phyloP scores from a whole-genome alignment of 1,140 invertebrate species.

The Ips nitidus region DNA sequence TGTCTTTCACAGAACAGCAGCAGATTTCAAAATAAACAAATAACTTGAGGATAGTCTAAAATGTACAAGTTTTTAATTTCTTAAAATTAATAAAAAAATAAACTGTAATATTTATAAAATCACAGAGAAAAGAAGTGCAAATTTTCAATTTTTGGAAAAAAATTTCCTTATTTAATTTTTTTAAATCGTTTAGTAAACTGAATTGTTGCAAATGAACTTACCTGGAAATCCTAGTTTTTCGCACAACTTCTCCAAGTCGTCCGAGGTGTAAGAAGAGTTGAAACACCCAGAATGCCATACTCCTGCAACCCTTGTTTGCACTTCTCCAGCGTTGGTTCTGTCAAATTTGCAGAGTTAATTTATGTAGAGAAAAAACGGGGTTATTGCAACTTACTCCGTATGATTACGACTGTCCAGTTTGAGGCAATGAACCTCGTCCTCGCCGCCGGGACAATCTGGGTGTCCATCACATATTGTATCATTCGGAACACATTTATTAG shows the following conservation, averaged over 20 bases:
- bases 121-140: neutral
- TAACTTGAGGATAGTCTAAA: neutral
- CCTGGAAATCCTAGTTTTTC: constrained; percentile 49
- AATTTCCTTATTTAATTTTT: neutral
- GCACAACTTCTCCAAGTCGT: constrained; percentile 54
- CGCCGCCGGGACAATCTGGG: constrained; percentile 66
- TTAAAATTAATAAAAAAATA: neutral
- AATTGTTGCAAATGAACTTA: constrained; percentile 2
- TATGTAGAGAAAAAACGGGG: constrained; percentile 16
- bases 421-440: constrained; percentile 64
- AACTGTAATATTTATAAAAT: neutral
- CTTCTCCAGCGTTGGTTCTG: constrained; percentile 57
- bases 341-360: constrained; percentile 32
- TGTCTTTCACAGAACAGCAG: no score
- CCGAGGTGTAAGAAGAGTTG: constrained; percentile 45
- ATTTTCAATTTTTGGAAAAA: neutral
- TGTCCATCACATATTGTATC: constrained; percentile 74
- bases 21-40: neutral
- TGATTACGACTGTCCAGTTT: constrained; percentile 13
- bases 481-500: constrained; percentile 61
- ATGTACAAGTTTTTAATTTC: neutral
- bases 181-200: neutral
- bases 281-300: constrained; percentile 64
- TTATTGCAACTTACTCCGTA: neutral
- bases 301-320: constrained; percentile 58